Percentiles rank a stretch among this genome's conserved stretches.
Evolutionary conservation across 1,140 invertebrate genomes (phyloP).

Genomic region (Thaumetopoea pityocampa): DNA sequence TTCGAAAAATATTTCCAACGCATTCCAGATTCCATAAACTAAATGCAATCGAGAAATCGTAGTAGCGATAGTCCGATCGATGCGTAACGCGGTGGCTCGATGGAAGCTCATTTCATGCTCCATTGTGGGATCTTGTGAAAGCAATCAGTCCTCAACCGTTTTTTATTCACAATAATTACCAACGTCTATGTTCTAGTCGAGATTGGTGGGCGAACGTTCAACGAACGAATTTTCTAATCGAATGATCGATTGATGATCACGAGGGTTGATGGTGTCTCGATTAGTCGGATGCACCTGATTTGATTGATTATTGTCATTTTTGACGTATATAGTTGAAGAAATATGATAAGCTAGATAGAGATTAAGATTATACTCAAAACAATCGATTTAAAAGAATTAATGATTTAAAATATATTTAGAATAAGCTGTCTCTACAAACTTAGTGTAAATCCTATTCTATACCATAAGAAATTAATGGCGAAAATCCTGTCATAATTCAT

Average conservation of each 20-base stretch:
- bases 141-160: slow-evolving; percentile 33
- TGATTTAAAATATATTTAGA: too few relatives aligned
- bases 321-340: too few relatives aligned
- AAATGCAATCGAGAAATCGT: slow-evolving; percentile 10
- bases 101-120: slow-evolving; percentile 50
- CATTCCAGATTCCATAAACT: not conserved
- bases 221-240: slow-evolving; percentile 13
- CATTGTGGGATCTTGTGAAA: slow-evolving; percentile 51
- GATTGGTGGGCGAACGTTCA: slow-evolving; percentile 11
- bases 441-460: too few relatives aligned
- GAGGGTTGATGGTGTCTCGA: slow-evolving; percentile 5
- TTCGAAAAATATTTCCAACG: not conserved
- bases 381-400: too few relatives aligned
- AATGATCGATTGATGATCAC: slow-evolving; percentile 3
- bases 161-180: slow-evolving; percentile 46
- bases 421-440: too few relatives aligned
- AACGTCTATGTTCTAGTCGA: slow-evolving; percentile 36
- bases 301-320: too few relatives aligned
- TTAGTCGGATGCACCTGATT: slow-evolving; percentile 7
- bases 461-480: too few relatives aligned
- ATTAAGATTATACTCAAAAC: too few relatives aligned
- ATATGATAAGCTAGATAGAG: too few relatives aligned
- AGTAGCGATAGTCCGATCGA: slow-evolving; percentile 15
- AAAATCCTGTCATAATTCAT: too few relatives aligned
- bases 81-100: slow-evolving; percentile 48